Base-by-base conservation (phyloP, 2,113 vertebrate species). In the Hystrix cristata region DNA sequence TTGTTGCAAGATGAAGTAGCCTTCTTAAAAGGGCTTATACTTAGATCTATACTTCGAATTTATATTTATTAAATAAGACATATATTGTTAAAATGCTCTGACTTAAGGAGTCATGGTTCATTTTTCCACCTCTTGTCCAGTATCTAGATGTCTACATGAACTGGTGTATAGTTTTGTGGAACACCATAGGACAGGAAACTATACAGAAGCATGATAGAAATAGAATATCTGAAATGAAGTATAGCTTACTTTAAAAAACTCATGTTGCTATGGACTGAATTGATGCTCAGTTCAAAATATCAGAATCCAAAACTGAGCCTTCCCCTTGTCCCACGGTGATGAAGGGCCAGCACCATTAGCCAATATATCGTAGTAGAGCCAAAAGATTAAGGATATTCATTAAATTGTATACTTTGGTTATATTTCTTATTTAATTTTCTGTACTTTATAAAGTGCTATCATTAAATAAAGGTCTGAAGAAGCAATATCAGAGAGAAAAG, bases 41-140 rank as follows among this genome's bases (percentile, higher is more conserved):
- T 55, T 82, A 88, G 2, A 79, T 86, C 79, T 96, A 80, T 60
- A 69, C 19, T 84, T 96, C 55, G 48, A 95, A 76, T 64, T 60
- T 82, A 85, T 93, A 80, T 12, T 82, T 86, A 78, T 95, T 51
- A 96, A 96, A 43, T 79, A 57, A 82, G 60, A 81, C 3, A 51
- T 11, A 67, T 80, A 90, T 57, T 94, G 85, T 19, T 27, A 76
- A 96, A 93, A 96, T 83, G 65, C 29, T 51, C 29, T 92, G 5
- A 48, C 64, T 23, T 95, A 55, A 83, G 31, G 34, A 80, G 38
- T 59, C 72, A 38, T 81, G 27, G 7, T 85, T 95, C 25, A 87
- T 48, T 80, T 91, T 92, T 64, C 31, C 51, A 38, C 12, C 5
- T 67, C 31, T 93, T 34, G 25, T 90, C 15, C 31, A 90, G 31